phyloP scores from a whole-genome alignment of 2,113 vertebrate genomes.

The Ameiurus melas region DNA sequence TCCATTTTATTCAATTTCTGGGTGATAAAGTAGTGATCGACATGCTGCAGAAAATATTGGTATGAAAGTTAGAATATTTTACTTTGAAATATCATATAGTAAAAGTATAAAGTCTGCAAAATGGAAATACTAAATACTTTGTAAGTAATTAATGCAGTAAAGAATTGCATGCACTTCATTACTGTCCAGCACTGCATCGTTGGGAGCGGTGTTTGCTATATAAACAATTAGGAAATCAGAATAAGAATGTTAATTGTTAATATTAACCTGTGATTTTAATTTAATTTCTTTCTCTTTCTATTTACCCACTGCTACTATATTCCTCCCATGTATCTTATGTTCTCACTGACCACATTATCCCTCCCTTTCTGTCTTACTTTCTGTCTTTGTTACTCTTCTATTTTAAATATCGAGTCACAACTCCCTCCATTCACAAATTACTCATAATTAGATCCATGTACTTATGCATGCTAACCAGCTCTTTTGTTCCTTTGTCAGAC shows the following conservation, averaged over 20 bases:
- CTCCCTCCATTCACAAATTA: slow-evolving; percentile 12
- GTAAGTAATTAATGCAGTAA: neutral
- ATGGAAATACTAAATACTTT: neutral
- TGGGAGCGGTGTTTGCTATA: neutral
- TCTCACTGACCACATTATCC: neutral
- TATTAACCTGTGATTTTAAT: neutral
- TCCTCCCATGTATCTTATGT: neutral
- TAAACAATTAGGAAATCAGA: neutral
- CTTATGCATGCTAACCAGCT: neutral
- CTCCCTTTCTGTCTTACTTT: neutral
- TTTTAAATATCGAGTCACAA: slow-evolving; percentile 20
- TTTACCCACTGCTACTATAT: neutral
- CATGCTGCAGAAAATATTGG: neutral
- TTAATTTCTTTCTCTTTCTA: neutral
- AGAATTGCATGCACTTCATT: neutral
- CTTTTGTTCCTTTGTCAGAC: neutral
- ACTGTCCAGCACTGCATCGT: neutral
- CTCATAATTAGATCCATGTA: slow-evolving; percentile 22
- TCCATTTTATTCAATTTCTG: neutral
- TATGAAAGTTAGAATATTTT: neutral
- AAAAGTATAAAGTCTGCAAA: neutral
- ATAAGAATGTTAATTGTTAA: neutral
- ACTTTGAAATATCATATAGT: neutral
- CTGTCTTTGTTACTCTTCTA: neutral
- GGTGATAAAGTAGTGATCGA: neutral